Conservation (phyloP, 2,888 invertebrate genomes). For the Tiliacea aurago region DNA sequence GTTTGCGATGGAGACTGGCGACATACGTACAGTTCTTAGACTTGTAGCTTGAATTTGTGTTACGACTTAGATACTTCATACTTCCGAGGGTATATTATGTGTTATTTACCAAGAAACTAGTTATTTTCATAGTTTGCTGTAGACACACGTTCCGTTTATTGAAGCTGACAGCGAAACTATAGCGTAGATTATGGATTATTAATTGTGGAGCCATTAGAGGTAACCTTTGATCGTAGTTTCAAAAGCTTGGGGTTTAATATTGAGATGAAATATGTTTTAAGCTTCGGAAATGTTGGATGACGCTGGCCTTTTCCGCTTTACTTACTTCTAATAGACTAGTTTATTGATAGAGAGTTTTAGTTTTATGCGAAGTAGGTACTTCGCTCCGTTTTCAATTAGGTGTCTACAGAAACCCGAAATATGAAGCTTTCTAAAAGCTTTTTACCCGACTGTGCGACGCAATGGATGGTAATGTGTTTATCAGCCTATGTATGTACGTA, state of each 20-base stretch:
- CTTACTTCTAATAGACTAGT: conserved; percentile 7
- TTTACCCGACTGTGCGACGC: not conserved
- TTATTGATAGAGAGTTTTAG: not conserved
- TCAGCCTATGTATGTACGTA: too few species aligned
- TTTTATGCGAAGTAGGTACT: not conserved
- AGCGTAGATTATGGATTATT: conserved; percentile 43
- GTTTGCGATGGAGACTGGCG: conserved; percentile 69
- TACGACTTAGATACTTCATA: conserved; percentile 56
- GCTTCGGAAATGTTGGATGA: conserved; percentile 28
- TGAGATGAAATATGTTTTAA: conserved; percentile 36
- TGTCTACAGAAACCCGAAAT: not conserved
- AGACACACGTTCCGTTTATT: conserved; percentile 34
- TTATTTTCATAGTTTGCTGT: conserved; percentile 39
- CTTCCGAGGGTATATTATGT: conserved; percentile 52
- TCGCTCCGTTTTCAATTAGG: not conserved
- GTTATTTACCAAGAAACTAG: conserved; percentile 52
- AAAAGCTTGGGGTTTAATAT: conserved; percentile 34
- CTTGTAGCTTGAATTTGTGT: conserved; percentile 63
- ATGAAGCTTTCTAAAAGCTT: not conserved
- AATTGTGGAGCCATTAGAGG: conserved; percentile 49
- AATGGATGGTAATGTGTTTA: too few species aligned
- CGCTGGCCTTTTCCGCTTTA: conserved; percentile 33
- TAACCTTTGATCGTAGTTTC: conserved; percentile 53
- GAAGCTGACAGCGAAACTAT: conserved; percentile 44
- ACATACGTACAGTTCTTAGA: conserved; percentile 53